Percentiles rank a stretch among this genome's conserved stretches.
These are phyloP conservation scores for Phengaris alcon DNA, from an alignment of 2,888 invertebrate species.

Conservation along the genomic window DNA sequence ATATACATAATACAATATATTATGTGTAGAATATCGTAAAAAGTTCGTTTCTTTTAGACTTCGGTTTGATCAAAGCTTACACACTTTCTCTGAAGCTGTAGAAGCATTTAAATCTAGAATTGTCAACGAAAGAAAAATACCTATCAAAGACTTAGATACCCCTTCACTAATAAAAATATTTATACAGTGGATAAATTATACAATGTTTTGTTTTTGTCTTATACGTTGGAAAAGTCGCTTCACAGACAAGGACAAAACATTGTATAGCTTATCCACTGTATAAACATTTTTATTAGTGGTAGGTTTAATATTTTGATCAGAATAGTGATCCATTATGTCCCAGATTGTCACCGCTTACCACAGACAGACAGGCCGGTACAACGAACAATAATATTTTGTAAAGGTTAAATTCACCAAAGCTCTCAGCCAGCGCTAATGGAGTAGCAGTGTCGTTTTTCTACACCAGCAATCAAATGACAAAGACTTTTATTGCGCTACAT, in stretches of 20 bases:
- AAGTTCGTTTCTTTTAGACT: not conserved
- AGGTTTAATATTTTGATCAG: not conserved
- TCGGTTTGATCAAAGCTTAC: not conserved
- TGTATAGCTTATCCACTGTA: no score
- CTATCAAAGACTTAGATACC: not conserved
- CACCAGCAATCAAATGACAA: not conserved
- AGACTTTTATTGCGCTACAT: conserved; percentile 3
- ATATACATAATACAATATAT: not conserved
- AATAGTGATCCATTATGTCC: not conserved
- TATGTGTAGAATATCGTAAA: not conserved
- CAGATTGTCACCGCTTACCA: not conserved
- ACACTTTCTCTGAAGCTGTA: not conserved
- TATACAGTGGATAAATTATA: no score
- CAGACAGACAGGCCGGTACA: not conserved
- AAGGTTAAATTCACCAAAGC: conserved; percentile 2
- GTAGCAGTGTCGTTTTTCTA: conserved; percentile 16
- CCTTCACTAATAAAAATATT: no score
- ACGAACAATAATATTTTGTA: conserved; percentile 16
- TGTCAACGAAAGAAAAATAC: not conserved
- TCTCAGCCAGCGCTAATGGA: conserved; percentile 13
- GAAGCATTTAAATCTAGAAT: no score
- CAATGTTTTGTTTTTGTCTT: no score
- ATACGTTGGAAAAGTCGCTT: no score
- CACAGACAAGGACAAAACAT: no score
- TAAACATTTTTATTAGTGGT: no score